Evolutionary conservation across 1,140 invertebrate species (phyloP), one percentile per base, ranked within the genome.

Genomic region (Globodera ellingtonae): DNA sequence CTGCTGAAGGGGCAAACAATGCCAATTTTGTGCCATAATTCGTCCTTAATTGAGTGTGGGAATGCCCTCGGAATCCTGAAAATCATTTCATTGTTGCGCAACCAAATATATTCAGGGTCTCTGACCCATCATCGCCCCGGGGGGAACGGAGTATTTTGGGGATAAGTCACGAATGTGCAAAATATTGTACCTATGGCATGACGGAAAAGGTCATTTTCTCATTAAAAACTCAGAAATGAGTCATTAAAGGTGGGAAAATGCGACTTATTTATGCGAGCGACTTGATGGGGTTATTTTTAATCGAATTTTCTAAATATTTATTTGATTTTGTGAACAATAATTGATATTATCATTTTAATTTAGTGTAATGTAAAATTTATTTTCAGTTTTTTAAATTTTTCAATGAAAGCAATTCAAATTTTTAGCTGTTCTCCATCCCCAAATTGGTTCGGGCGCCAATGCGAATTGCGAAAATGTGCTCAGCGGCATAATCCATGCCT

Each of bases 401-500:
- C 24, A 24, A 24, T 24, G 24, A 24, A 24, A 24, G 24, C 24
- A 1, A 24, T 24, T 24, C 48, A 50, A 7, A 50, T 50, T 50
- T 50, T 50, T 4, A 74, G 72, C 52, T 74, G 72, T 74, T 52
- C 72, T 6, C 72, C 72, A 7, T 52, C 47, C 9, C 48, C 72
- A n/a, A 74, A 74, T 56, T 74, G 72, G 72, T 74, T 74, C 46
- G 72, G 72, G 13, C 13, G 15, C 35, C 72, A 74, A 46, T 74
- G 72, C n/a, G 48, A 74, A 74, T 65, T 74, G 56, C 47, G 72
- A 44, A 56, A 48, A n/a, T 74, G 72, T 47, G 46, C 35, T 48
- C 48, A 52, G 35, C 72, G 56, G 56, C 65, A 74, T n/a, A 74
- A 74, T 56, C 72, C 72, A 7, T 74, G 72, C n/a, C 46, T 62